Conservation (phyloP, 2,797 vertebrate species). For the Eulemur coronatus region DNA sequence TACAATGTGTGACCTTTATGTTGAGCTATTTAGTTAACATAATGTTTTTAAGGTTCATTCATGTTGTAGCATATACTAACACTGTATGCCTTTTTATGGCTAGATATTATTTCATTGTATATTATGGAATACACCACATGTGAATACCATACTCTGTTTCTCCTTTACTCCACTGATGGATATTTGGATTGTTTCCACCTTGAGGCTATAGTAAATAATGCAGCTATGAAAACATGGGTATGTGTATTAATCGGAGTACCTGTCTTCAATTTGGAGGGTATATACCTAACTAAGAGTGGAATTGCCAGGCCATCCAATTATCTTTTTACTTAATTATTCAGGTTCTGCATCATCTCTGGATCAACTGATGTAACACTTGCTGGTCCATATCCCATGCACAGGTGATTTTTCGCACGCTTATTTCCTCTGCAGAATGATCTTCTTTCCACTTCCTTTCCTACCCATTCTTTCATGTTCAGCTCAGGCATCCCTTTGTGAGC, state of each 20-base stretch:
- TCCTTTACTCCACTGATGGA: background rate
- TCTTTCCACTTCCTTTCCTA: background rate
- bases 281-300: background rate
- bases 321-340: background rate
- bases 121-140: too few relatives aligned
- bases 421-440: background rate
- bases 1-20: background rate
- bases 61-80: background rate
- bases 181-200: background rate
- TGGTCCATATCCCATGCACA: accelerated
- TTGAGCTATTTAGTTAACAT: background rate
- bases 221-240: background rate
- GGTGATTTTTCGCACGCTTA: background rate
- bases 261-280: background rate
- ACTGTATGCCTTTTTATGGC: background rate
- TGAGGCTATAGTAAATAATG: background rate
- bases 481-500: background rate
- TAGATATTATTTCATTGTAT: background rate
- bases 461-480: background rate
- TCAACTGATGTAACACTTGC: background rate
- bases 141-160: background rate
- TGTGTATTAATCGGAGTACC: background rate
- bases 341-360: background rate
- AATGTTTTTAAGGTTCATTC: background rate
- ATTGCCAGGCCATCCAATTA: background rate